phyloP scores from a whole-genome alignment of 2,888 invertebrate genomes.

The Pseudococcus jackbeardsleyi region DNA sequence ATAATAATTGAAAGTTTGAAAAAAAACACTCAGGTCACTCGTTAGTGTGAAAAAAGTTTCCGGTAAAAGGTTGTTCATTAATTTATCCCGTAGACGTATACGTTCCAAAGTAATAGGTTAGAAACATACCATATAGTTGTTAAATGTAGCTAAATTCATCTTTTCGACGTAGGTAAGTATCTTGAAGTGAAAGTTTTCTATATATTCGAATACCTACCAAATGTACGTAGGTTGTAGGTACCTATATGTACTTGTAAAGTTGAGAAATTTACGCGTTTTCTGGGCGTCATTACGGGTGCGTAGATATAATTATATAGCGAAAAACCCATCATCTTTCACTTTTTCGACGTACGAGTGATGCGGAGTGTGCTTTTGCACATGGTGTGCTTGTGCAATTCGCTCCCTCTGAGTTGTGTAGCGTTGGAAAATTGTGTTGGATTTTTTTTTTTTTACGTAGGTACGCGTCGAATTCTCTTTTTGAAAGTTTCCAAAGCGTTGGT shows the following conservation, averaged over 20 bases:
- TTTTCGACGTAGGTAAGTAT: not conserved
- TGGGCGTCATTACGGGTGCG: not conserved
- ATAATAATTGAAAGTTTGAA: no score
- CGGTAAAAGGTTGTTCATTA: not conserved
- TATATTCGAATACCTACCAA: not conserved
- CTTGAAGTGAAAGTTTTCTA: not conserved
- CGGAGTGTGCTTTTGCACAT: not conserved
- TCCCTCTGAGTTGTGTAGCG: not conserved
- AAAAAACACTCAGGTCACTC: no score
- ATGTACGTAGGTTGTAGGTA: not conserved
- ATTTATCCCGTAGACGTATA: not conserved
- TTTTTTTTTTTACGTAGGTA: not conserved
- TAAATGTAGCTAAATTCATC: not conserved
- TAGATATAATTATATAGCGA: slow-evolving; percentile 37
- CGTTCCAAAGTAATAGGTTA: not conserved
- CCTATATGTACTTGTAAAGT: not conserved
- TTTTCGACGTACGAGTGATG: slow-evolving; percentile 7
- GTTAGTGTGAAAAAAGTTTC: not conserved
- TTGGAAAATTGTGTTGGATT: not conserved
- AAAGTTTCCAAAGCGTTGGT: not conserved
- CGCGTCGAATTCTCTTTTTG: not conserved
- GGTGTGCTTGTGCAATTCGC: no score
- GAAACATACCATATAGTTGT: not conserved
- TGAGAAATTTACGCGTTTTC: slow-evolving; percentile 13
- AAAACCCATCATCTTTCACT: slow-evolving; percentile 24